Percentiles rank a stretch among this genome's conserved stretches.
phyloP scores from a whole-genome alignment of 2,888 invertebrate genomes.

The Trichogramma evanescens region DNA sequence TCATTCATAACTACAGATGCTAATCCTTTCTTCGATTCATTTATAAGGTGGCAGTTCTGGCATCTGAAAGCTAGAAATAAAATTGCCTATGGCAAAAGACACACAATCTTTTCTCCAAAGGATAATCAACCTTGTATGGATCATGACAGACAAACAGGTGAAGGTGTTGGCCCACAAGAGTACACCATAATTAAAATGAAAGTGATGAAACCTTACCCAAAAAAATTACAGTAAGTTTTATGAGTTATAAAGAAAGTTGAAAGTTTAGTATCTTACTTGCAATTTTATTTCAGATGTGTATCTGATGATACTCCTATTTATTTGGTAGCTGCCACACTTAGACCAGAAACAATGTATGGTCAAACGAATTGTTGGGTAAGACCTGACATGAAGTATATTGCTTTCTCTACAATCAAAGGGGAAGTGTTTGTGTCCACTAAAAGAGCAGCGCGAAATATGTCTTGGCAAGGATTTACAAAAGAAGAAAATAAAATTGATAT shows the following conservation, averaged over 20 bases:
- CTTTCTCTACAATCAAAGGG: conserved; percentile 63
- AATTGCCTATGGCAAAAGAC: conserved; percentile 92
- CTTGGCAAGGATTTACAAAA: conserved; percentile 84
- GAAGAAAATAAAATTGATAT: conserved; percentile 72
- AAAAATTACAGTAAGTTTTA: conserved; percentile 57
- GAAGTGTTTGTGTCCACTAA: conserved; percentile 83
- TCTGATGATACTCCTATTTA: conserved; percentile 56
- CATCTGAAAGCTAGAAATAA: conserved; percentile 79
- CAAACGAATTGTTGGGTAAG: conserved; percentile 99
- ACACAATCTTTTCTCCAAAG: conserved; percentile 91
- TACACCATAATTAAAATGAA: conserved; percentile 95
- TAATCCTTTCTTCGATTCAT: conserved; percentile 96
- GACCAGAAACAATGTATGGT: conserved; percentile 99
- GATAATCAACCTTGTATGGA: conserved; percentile 99
- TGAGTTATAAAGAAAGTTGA: conserved; percentile 1
- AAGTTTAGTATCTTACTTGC: not conserved
- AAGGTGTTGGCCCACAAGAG: conserved; percentile 97
- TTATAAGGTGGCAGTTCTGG: conserved; percentile 93
- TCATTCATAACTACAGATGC: conserved; percentile 98
- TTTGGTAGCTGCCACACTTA: conserved; percentile 93
- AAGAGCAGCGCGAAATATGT: conserved; percentile 90
- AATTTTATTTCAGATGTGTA: conserved; percentile 47
- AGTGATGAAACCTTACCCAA: conserved; percentile 66
- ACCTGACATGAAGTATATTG: conserved; percentile 90
- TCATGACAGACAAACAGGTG: conserved; percentile 91